Evolutionary conservation across 2,113 vertebrate genomes (phyloP).

Genomic region (Channa maculata): DNA sequence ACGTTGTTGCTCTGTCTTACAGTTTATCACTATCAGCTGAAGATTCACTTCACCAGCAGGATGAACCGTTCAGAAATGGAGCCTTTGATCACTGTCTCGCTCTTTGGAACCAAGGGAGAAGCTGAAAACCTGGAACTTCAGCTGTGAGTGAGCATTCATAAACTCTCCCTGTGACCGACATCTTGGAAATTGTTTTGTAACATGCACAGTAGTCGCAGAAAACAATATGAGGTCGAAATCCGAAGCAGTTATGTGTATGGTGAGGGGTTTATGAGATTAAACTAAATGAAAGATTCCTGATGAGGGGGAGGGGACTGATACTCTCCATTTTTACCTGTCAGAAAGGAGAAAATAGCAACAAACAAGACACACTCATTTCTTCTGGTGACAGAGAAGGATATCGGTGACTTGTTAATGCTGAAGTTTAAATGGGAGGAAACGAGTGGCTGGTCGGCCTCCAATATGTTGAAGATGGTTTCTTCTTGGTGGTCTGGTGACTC

Average conservation of each 20-base stretch:
- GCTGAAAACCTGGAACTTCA: conserved; percentile 79
- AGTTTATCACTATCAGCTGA: conserved; percentile 87
- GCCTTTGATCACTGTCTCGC: conserved; percentile 74
- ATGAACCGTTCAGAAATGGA: conserved; percentile 70
- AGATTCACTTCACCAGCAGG: conserved; percentile 82
- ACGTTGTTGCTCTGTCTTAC: conserved; percentile 16
- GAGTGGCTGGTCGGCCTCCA: conserved; percentile 73
- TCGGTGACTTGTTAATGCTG: conserved; percentile 83
- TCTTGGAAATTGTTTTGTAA: conserved; percentile 6
- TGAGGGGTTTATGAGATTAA: conserved; percentile 4
- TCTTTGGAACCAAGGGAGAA: conserved; percentile 78
- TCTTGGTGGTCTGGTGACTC: conserved; percentile 80
- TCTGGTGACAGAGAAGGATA: conserved; percentile 81
- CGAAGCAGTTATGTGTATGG: conserved; percentile 33
- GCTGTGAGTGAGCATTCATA: conserved; percentile 72
- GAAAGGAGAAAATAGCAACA: conserved; percentile 75
- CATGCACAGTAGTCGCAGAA: not conserved
- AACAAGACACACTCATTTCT: conserved; percentile 83
- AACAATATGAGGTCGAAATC: not conserved
- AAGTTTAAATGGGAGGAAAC: conserved; percentile 81
- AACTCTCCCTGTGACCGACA: conserved; percentile 15
- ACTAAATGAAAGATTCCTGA: not conserved
- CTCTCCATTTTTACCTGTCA: conserved; percentile 32
- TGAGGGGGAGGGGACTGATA: not conserved
- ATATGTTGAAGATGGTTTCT: conserved; percentile 73